Conservation (phyloP, 1,140 invertebrate species). For the Drosophila orosa region DNA sequence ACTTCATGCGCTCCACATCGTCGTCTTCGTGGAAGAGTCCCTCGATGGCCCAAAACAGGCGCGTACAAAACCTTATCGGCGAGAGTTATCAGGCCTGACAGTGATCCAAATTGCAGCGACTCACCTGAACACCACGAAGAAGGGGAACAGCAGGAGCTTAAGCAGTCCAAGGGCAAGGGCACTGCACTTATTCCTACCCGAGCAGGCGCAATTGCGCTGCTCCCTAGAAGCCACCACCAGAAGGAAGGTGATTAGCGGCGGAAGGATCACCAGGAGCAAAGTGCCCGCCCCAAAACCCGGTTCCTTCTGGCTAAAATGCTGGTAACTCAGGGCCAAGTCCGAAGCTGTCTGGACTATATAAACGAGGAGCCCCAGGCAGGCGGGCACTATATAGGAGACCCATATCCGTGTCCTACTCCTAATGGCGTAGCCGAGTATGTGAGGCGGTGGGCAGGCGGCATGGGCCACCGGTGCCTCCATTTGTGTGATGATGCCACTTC, state of each 20-base stretch:
- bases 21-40: conserved; percentile 86
- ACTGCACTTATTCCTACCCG: conserved; percentile 14
- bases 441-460: conserved; percentile 80
- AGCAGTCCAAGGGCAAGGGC: conserved; percentile 69
- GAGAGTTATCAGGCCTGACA: not conserved
- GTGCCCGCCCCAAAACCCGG: conserved; percentile 72
- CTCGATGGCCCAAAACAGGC: conserved; percentile 90
- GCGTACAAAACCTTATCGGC: conserved; percentile 85
- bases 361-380: conserved; percentile 82
- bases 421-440: conserved; percentile 85
- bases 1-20: conserved; percentile 86
- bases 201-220: conserved; percentile 85
- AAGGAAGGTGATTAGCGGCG: conserved; percentile 63
- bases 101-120: conserved; percentile 9
- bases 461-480: conserved; percentile 44
- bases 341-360: conserved; percentile 85
- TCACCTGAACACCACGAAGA: conserved; percentile 89
- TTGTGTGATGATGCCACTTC: conserved; percentile 7
- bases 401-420: conserved; percentile 85
- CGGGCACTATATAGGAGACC: conserved; percentile 85
- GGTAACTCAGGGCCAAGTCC: conserved; percentile 85
- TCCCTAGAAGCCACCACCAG: conserved; percentile 82
- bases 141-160: conserved; percentile 87
- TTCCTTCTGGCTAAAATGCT: conserved; percentile 85
- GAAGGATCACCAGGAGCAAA: conserved; percentile 59